phyloP scores from a whole-genome alignment of 2,888 invertebrate species.

The Epinotia bilunana region DNA sequence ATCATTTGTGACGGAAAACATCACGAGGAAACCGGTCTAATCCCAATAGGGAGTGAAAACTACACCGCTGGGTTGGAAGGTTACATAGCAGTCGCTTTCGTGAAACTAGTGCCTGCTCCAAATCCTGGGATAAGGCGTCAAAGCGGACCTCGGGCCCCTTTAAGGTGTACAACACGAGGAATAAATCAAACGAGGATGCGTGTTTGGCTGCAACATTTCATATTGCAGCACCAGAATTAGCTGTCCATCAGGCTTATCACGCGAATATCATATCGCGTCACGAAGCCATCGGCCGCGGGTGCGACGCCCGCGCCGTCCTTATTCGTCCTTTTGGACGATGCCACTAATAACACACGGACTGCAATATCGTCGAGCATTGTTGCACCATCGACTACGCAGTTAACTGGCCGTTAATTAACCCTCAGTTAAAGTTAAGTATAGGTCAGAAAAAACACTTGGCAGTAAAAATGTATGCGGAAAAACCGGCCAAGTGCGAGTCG shows the following conservation, averaged over 20 bases:
- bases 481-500: no score
- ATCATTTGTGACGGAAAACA: no score
- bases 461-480: neutral
- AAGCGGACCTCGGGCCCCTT: no score
- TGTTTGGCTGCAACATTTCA: constrained; percentile 29
- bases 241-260: constrained; percentile 58
- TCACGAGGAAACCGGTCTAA: no score
- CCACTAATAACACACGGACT: constrained; percentile 54
- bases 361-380: constrained; percentile 46
- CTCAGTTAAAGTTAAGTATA: neutral
- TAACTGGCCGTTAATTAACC: neutral
- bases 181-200: constrained; percentile 25
- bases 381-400: constrained; percentile 2
- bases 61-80: no score
- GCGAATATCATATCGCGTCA: constrained; percentile 55
- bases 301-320: constrained; percentile 75
- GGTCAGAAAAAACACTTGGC: neutral
- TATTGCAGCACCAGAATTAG: constrained; percentile 47
- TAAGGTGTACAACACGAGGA: no score
- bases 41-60: no score
- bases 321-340: constrained; percentile 69
- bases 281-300: constrained; percentile 57
- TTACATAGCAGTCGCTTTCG: no score
- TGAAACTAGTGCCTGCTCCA: no score
- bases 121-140: no score